These are phyloP conservation scores for Ochotona princeps DNA, from an alignment of 2,113 vertebrate species.

Conservation along the genomic window DNA sequence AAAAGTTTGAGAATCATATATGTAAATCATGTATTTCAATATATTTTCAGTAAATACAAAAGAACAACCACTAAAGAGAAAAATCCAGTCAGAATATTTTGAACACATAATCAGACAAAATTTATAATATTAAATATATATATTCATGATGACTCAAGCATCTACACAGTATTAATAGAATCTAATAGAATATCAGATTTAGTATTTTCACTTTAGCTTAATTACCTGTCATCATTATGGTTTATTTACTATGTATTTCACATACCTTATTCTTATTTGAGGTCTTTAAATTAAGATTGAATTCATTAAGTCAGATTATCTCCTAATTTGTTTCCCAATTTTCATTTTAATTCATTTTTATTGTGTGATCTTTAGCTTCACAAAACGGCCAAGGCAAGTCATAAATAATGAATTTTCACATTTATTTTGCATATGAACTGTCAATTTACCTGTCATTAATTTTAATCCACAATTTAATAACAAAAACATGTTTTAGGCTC, in stretches of 20 bases:
- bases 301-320: neutral
- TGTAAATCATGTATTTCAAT: neutral
- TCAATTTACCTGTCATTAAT: constrained; percentile 56
- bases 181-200: neutral
- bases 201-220: neutral
- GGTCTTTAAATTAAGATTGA: neutral
- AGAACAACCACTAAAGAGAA: neutral
- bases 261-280: neutral
- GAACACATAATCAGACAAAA: neutral
- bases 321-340: neutral
- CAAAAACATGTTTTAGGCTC: neutral
- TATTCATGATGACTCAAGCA: neutral
- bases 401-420: constrained; percentile 44
- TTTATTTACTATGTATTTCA: neutral
- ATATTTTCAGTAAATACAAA: neutral
- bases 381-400: neutral
- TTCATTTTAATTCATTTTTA: neutral
- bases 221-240: neutral
- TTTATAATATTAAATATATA: neutral
- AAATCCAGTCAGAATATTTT: neutral
- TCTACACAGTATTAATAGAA: neutral
- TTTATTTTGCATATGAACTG: constrained; percentile 30
- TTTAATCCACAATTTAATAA: constrained; percentile 30
- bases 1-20: neutral
- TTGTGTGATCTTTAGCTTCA: neutral